Percentiles rank a stretch among this genome's conserved stretches.
Evolutionary conservation across 2,797 vertebrate genomes (phyloP).

Genomic region (Poeciliopsis presidionis): DNA sequence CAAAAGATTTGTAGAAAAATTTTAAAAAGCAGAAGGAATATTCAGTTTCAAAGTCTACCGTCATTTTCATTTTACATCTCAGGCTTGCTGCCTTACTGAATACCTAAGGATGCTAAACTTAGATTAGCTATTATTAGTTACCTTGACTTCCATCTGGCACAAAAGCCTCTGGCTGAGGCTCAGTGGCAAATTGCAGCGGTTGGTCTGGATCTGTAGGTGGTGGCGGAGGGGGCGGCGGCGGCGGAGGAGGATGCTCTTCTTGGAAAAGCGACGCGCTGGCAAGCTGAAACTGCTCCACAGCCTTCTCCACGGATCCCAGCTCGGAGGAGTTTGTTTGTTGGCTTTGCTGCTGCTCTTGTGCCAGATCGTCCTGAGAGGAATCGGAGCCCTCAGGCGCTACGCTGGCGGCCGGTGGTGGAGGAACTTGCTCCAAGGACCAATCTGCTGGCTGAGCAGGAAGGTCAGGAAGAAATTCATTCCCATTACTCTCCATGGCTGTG

Average conservation of each 20-base stretch:
- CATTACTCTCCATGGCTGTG: slow-evolving; percentile 75
- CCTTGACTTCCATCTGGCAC: slow-evolving; percentile 51
- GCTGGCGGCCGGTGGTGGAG: slow-evolving; percentile 59
- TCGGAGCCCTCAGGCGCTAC: slow-evolving; percentile 57
- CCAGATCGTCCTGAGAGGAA: slow-evolving; percentile 45
- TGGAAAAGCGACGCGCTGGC: slow-evolving; percentile 63
- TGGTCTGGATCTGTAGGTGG: slow-evolving; percentile 32
- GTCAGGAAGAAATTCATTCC: slow-evolving; percentile 69
- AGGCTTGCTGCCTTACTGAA: not conserved
- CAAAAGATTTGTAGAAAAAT: not conserved
- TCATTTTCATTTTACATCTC: not conserved
- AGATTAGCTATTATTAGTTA: slow-evolving; percentile 26
- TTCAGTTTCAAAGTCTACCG: not conserved
- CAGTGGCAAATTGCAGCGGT: slow-evolving; percentile 23
- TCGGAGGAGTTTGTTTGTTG: slow-evolving; percentile 49
- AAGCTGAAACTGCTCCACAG: slow-evolving; percentile 74
- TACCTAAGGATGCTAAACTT: not conserved
- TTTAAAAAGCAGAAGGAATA: not conserved
- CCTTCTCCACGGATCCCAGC: slow-evolving; percentile 69
- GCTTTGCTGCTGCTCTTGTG: slow-evolving; percentile 32
- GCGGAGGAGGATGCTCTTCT: slow-evolving; percentile 56
- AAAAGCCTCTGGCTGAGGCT: slow-evolving; percentile 26
- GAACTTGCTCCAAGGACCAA: slow-evolving; percentile 73
- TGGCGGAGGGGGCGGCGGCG: slow-evolving; percentile 44
- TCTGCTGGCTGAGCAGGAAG: slow-evolving; percentile 68